Evolutionary conservation across 37 sponge, comb jelly and placozoan species (phyloP), one percentile per base, ranked within the genome.

Genomic region (Theonella swinhoei): DNA sequence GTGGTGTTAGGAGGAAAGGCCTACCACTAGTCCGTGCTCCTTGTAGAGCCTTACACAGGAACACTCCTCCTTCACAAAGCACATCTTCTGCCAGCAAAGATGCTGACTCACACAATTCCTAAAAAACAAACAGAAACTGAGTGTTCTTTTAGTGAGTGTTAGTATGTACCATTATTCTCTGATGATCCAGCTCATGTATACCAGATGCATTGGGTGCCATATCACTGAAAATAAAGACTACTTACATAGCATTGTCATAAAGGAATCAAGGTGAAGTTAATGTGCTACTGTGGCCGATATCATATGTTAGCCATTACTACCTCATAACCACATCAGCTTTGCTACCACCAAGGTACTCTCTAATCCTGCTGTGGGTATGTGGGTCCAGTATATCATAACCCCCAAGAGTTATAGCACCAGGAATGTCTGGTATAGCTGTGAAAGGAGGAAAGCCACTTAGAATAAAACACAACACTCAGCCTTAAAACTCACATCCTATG

Each of bases 181-280:
- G 68, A 64, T 94, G 95, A 40, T 94, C 95, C 64, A 94, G 20
- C 26, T 65, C 68, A 33, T 65, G 88, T 7, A 88, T 76, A 0
- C 95, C 95, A 34, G 88, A 62, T 20, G 92, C 95, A 94, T 90
- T 91, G 26, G 95, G 95, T 64, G 95, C 91, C 95, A 94, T 94
- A 68, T 94, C 95, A 84, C 95, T 94, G 33, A 47, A 14, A 47
- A 47, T 47, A 47, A 47, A 47, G 29, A 62, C 23, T 28, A n/a
- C n/a, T n/a, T n/a, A n/a, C n/a, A n/a, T n/a, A n/a, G n/a, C n/a
- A n/a, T n/a, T n/a, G n/a, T n/a, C n/a, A n/a, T n/a, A n/a, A n/a
- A n/a, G n/a, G n/a, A n/a, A n/a, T n/a, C n/a, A n/a, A n/a, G n/a
- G n/a, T n/a, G n/a, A n/a, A n/a, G n/a, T n/a, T n/a, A n/a, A n/a